Evolutionary conservation across 2,113 vertebrate genomes (phyloP), one percentile per base, ranked within the genome.

Genomic region (Centropristis striata): DNA sequence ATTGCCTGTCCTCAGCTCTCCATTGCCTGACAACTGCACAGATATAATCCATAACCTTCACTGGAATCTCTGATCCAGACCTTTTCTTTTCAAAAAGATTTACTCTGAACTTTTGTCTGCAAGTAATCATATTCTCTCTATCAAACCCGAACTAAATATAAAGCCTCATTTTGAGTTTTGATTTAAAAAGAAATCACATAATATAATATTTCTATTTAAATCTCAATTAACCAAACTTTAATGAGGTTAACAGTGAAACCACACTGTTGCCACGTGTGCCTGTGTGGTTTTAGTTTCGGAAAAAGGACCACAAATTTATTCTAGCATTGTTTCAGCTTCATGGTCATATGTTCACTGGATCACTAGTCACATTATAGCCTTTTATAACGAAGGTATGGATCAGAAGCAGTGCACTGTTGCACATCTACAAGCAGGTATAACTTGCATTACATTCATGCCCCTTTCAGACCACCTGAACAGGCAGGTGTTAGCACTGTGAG

Each of bases 21-120:
- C 32, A 6, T 21, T 36, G 0, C 50, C n/a, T 81, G 79, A 66
- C 68, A 82, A 60, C 47, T 55, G 36, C 51, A 74, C 71, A 60
- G 41, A 71, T 57, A 13, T 36, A 32, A 46, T 13, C 21, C 44
- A 66, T n/a, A 39, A 16, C 32, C 46, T 36, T 37, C 10, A 16
- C 5, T 49, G 12, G 11, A 49, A 37, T 25, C 27, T 68, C 27
- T 69, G 36, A 25, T 49, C 11, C 42, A 44, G 42, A 32, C 32
- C 3, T 32, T 32, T 32, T 32, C 32, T 27, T 28, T 57, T 13
- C 4, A 23, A 12, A 61, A 41, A 21, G 15, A 20, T 12, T 27
- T 46, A 16, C 55, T 66, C 13, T 59, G 16, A 39, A 2, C 14
- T 44, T 28, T 46, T 14, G 5, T 42, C 20, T 44, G 1, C 10